phyloP scores from a whole-genome alignment of 2,113 vertebrate genomes.

The Brachyhypopomus gauderio region DNA sequence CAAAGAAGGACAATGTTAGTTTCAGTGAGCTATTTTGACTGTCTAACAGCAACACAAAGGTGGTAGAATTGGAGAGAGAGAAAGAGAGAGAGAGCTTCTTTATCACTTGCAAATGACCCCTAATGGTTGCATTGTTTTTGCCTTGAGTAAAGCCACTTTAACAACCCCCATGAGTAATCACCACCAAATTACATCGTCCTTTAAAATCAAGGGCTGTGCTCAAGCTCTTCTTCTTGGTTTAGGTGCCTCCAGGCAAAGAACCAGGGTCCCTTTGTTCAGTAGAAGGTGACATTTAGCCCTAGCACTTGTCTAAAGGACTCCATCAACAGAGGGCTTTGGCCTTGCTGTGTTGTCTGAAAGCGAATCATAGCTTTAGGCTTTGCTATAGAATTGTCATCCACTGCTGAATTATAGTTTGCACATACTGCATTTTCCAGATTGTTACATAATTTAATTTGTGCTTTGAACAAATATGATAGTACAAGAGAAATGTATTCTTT shows the following conservation, averaged over 20 bases:
- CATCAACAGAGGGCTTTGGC: slow-evolving; percentile 4
- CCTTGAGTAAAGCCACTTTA: slow-evolving; percentile 48
- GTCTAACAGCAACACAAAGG: slow-evolving; percentile 62
- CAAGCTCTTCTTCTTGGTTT: slow-evolving; percentile 63
- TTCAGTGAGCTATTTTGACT: slow-evolving; percentile 49
- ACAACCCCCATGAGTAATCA: slow-evolving; percentile 65
- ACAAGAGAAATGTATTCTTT: too few species aligned
- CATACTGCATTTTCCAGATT: not conserved
- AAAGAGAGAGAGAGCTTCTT: slow-evolving; percentile 48
- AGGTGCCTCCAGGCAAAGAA: slow-evolving; percentile 62
- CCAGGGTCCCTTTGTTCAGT: slow-evolving; percentile 70
- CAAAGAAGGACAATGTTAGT: slow-evolving; percentile 47
- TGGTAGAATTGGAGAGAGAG: slow-evolving; percentile 59
- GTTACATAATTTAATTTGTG: not conserved
- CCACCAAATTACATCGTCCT: slow-evolving; percentile 73
- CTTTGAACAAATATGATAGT: not conserved
- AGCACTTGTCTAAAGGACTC: slow-evolving; percentile 37
- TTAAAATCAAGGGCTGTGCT: slow-evolving; percentile 64
- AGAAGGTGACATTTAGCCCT: slow-evolving; percentile 69
- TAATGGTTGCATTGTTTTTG: slow-evolving; percentile 72
- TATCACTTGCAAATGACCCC: slow-evolving; percentile 68
- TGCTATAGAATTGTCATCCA: not conserved
- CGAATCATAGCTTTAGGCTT: not conserved
- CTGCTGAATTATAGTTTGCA: not conserved
- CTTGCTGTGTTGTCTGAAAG: not conserved